Percentiles rank a stretch among this genome's conserved stretches.
Conservation (phyloP, 1,140 invertebrate species). For the Homarus americanus region DNA sequence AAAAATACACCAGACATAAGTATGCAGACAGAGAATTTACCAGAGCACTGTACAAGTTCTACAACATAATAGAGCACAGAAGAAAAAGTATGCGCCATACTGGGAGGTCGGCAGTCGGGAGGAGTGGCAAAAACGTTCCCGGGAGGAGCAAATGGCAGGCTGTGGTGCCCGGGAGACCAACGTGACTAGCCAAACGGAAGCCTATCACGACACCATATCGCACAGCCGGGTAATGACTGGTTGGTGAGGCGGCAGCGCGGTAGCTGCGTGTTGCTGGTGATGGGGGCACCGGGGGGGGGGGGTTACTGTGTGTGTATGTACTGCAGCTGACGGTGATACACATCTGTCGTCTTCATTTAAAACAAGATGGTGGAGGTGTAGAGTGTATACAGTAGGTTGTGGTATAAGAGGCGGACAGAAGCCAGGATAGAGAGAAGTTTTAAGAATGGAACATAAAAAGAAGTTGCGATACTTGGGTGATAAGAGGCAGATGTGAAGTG, state of each 20-base stretch:
- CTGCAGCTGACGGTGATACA: no score
- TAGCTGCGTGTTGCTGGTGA: constrained; percentile 6
- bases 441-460: background rate
- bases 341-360: no score
- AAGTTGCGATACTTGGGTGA: background rate
- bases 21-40: no score
- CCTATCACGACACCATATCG: constrained; percentile 16
- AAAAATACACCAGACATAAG: no score
- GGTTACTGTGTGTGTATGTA: background rate
- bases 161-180: constrained; percentile 8
- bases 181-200: constrained; percentile 12
- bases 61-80: no score
- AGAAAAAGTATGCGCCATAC: background rate
- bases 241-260: background rate
- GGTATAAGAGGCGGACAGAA: no score
- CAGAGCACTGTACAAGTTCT: no score
- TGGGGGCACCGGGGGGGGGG: background rate
- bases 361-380: no score
- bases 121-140: background rate
- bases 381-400: no score
- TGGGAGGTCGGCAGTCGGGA: background rate
- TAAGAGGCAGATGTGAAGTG: background rate
- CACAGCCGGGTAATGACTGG: background rate
- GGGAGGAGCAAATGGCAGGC: constrained; percentile 1
- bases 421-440: background rate